Evolutionary conservation across 2,797 vertebrate genomes (phyloP).

Genomic region (Myotis findleyi): DNA sequence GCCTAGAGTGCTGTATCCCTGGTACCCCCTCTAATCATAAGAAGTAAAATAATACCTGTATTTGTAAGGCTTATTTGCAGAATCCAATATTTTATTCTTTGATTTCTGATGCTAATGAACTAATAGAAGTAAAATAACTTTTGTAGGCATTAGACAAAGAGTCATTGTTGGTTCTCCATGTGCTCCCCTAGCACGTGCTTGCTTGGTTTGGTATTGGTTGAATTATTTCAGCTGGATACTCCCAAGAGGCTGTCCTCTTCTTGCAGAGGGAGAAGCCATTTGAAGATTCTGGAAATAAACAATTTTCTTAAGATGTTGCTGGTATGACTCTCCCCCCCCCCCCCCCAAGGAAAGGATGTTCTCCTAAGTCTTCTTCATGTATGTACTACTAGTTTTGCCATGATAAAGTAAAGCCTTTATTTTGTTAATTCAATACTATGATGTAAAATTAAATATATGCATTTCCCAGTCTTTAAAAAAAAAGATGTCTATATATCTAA

Average conservation of each 20-base stretch:
- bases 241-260: background rate
- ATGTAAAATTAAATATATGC: background rate
- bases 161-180: constrained; percentile 42
- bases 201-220: constrained; percentile 29
- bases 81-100: background rate
- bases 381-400: constrained; percentile 54
- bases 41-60: background rate
- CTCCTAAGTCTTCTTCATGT: constrained; percentile 72
- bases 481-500: background rate
- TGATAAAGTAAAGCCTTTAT: constrained; percentile 51
- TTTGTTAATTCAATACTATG: constrained; percentile 43
- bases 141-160: constrained; percentile 34
- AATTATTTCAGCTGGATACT: constrained; percentile 48
- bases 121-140: constrained; percentile 46
- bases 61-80: background rate
- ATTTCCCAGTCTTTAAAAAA: constrained; percentile 6
- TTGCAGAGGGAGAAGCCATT: background rate
- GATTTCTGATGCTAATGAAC: constrained; percentile 8
- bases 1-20: background rate
- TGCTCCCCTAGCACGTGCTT: background rate
- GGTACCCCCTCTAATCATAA: background rate
- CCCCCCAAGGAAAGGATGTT: background rate
- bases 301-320: constrained; percentile 13
- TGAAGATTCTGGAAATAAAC: constrained; percentile 41
- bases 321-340: background rate